phyloP scores from a whole-genome alignment of 2,797 vertebrate genomes.

The Nannoperca obscura region DNA sequence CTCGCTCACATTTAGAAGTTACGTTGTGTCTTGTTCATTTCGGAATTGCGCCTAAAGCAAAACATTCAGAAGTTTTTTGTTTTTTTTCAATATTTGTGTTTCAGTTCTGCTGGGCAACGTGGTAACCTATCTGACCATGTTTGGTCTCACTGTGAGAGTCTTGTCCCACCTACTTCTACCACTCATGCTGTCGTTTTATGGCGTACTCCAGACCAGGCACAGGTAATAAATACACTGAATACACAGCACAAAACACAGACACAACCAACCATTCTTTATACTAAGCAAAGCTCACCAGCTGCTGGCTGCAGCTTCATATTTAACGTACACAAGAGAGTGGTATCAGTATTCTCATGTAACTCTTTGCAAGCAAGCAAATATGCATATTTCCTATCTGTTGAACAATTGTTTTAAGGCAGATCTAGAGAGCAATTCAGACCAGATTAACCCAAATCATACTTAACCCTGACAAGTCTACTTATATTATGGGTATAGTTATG shows the following conservation, averaged over 20 bases:
- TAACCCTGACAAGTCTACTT: neutral
- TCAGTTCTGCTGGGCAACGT: slow-evolving; percentile 68
- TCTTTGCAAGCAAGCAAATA: neutral
- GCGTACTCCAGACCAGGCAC: slow-evolving; percentile 41
- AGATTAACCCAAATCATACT: neutral
- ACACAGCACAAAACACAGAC: neutral
- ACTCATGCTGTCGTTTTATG: slow-evolving; percentile 55
- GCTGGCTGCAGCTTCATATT: neutral
- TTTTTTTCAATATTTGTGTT: slow-evolving; percentile 43
- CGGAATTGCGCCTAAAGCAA: neutral
- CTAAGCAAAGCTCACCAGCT: neutral
- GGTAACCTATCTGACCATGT: slow-evolving; percentile 57
- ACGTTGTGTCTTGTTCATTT: neutral
- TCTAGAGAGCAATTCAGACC: neutral
- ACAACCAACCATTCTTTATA: neutral
- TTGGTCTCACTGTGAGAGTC: slow-evolving; percentile 50
- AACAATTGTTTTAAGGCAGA: neutral
- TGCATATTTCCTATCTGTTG: neutral
- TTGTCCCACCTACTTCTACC: slow-evolving; percentile 72
- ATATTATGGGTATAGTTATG: neutral
- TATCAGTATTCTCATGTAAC: neutral
- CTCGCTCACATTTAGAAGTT: neutral
- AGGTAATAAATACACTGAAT: slow-evolving; percentile 61
- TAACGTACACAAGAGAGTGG: neutral
- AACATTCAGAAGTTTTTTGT: neutral